Evolutionary conservation across 2,797 vertebrate species (phyloP).

Genomic region (Zalophus californianus): DNA sequence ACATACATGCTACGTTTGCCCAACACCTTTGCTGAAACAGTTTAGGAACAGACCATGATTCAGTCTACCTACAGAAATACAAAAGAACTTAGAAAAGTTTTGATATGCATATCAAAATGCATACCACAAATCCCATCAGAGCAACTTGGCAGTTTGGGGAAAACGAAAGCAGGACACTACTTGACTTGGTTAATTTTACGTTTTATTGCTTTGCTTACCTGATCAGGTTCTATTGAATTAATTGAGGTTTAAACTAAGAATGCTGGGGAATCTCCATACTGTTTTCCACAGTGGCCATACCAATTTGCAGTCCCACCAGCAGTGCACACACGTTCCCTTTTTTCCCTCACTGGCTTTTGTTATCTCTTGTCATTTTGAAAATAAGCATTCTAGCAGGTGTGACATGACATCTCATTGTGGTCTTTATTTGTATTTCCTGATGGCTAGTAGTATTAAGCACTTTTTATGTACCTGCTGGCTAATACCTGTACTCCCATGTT

Average conservation of each 20-base stretch:
- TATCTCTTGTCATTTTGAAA: not conserved
- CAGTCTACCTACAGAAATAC: not conserved
- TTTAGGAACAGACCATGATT: not conserved
- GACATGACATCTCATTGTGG: not conserved
- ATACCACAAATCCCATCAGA: not conserved
- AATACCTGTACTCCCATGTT: not conserved
- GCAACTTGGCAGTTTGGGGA: not conserved
- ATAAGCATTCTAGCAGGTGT: no score
- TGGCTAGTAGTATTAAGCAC: not conserved
- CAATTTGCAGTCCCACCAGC: not conserved
- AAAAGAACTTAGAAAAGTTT: not conserved
- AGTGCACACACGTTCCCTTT: not conserved
- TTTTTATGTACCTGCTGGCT: not conserved
- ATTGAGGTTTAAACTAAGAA: not conserved
- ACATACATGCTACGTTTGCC: not conserved
- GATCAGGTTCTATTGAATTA: not conserved
- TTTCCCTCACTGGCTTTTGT: not conserved
- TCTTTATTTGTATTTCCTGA: not conserved
- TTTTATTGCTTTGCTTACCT: not conserved
- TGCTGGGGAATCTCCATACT: not conserved
- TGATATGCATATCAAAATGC: not conserved
- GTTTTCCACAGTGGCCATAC: not conserved
- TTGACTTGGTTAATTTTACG: not conserved
- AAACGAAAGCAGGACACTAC: not conserved
- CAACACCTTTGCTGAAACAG: not conserved